Percentiles rank a stretch among this genome's conserved stretches.
Conservation (phyloP, 2,888 invertebrate species). For the Pogonocherus hispidulus region DNA sequence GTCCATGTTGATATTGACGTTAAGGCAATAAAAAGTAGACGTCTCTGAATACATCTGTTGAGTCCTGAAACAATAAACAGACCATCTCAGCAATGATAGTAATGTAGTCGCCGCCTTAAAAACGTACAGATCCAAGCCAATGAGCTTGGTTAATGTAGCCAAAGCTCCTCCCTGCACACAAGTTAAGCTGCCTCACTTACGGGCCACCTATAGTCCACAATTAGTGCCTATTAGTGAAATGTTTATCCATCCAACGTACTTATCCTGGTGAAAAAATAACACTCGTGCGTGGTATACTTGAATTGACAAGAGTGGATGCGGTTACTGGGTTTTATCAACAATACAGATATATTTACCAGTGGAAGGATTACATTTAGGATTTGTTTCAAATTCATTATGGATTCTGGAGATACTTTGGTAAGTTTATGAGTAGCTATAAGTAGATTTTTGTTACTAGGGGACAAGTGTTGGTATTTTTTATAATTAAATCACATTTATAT, state of each 20-base stretch:
- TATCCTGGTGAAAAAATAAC: neutral
- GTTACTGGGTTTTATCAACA: neutral
- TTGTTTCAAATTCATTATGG: neutral
- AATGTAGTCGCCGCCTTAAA: slow-evolving; percentile 52
- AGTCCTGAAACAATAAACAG: slow-evolving; percentile 27
- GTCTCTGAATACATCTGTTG: slow-evolving; percentile 18
- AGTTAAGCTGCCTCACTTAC: slow-evolving; percentile 49
- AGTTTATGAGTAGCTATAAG: neutral
- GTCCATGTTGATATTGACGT: neutral
- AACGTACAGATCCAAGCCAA: slow-evolving; percentile 53
- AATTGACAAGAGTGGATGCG: neutral
- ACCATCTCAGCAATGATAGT: slow-evolving; percentile 37
- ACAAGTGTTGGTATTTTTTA: no score
- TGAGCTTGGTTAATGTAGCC: slow-evolving; percentile 48
- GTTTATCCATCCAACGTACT: slow-evolving; percentile 14
- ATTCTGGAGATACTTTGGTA: neutral
- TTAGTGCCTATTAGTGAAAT: slow-evolving; percentile 53
- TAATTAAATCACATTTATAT: no score
- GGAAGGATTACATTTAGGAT: neutral
- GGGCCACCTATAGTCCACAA: slow-evolving; percentile 60
- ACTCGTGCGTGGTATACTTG: slow-evolving; percentile 23
- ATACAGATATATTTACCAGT: neutral
- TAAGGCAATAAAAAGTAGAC: slow-evolving; percentile 10
- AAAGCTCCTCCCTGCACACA: slow-evolving; percentile 56
- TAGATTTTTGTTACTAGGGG: no score